Evolutionary conservation across 2,888 invertebrate species (phyloP), one percentile per base, ranked within the genome.

Genomic region (Nyleta sp.): DNA sequence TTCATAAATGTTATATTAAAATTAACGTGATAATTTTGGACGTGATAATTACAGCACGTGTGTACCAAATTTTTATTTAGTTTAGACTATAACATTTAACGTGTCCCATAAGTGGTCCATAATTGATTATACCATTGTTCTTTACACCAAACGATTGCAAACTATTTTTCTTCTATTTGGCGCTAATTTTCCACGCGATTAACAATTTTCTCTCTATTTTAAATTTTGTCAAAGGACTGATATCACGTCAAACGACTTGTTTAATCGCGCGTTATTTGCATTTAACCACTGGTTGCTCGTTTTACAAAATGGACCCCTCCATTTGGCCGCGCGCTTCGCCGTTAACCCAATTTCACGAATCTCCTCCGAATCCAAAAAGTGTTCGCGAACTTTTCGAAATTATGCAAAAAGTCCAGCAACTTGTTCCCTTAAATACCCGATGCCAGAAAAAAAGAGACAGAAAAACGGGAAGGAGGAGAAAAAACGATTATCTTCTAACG

Each of bases 391-490:
- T 57, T 42, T 42, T 13, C 22, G 24, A 48, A 22, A 62, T 62
- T 62, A 62, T 62, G 62, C 62, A 38, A 48, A 62, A 31, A 33
- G 35, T 24, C 38, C n/a, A 8, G 35, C 28, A 13, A 42, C 31
- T 44, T 44, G 24, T 42, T 28, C 52, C 13, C 52, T 33, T 17
- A 18, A 52, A 52, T n/a, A 20, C 11, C 28, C 11, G 48, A 13
- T 24, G 28, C 13, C 0, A 35, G 35, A 35, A 35, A 35, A 35
- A 35, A n/a, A n/a, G 35, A 35, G 13, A 35, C 11, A 3, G 42
- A 28, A 44, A 44, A 20, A 44, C 5, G 44, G n/a, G 44, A 22
- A 46, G 5, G n/a, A 46, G 20, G n/a, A 38, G n/a, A 44, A 44
- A 20, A 7, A 44, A 44, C 33, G 50, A 35, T 53, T 18, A 18